Base-by-base conservation (phyloP, 2,888 invertebrate species). In the Seira musarum region DNA sequence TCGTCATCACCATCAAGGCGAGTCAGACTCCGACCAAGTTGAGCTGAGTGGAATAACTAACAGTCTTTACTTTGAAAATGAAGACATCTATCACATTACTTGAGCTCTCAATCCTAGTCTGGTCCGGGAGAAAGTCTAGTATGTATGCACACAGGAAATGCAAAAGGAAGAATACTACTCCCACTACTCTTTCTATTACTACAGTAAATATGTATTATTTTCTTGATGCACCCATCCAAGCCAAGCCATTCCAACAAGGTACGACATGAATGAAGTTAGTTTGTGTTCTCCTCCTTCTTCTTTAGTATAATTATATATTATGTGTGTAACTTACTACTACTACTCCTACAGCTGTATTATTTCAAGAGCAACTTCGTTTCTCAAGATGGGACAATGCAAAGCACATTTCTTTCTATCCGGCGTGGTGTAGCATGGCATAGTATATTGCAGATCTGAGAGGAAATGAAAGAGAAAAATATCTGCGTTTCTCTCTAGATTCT, bases 51-150 rank as follows among this genome's bases (percentile, higher is more conserved):
- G 86, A 84, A 86, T 86, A 82, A 81, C 85, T 73, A 86, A 86
- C 76, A 83, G 85, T 81, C 84, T 86, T 35, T 86, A 86, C 83
- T 85, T 83, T 76, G 85, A 86, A 80, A 85, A 85, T 84, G 86
- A 85, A 85, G 84, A 86, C 78, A 85, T 86, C 82, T 86, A 86
- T 82, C 86, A 86, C 85, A 86, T 86, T 77, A 85, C 85, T 67
- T 86, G 82, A 85, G 79, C 69, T 74, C 75, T 77, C 80, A 77
- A 77, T 75, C 66, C 82, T n/a, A n/a, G n/a, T n/a, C n/a, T n/a
- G n/a, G n/a, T n/a, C n/a, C n/a, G 70, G 67, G 73, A 80, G 13
- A 40, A 40, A 6, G 40, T 13, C 40, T 61, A 74, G n/a, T n/a
- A n/a, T n/a, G n/a, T 40, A 40, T 40, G 40, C 40, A 40, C 40